Conservation (phyloP, 2,113 vertebrate genomes). For the Microcebus lehilahytsara region DNA sequence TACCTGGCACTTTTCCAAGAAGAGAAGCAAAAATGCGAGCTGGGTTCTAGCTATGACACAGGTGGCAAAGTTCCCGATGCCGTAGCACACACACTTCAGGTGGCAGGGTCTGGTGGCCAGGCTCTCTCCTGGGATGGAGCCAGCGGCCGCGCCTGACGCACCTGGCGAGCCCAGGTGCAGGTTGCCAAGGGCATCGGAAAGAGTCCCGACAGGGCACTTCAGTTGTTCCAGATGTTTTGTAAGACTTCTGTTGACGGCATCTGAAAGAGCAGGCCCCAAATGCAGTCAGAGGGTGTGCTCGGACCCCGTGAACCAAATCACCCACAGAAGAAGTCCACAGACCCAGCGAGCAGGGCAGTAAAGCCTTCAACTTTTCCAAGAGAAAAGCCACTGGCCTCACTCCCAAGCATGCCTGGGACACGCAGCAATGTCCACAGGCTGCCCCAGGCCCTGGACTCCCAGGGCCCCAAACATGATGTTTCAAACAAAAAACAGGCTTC, state of each 20-base stretch:
- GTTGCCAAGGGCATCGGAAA: not conserved
- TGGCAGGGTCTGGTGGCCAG: rapidly evolving
- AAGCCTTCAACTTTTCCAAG: not conserved
- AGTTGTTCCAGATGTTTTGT: not conserved
- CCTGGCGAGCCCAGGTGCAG: not conserved
- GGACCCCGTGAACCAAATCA: not conserved
- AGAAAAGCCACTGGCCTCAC: not conserved
- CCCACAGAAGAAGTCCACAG: rapidly evolving
- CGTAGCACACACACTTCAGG: slow-evolving; percentile 90
- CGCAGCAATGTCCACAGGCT: rapidly evolving
- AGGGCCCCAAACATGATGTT: not conserved
- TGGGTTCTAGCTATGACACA: slow-evolving; percentile 88
- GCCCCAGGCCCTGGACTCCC: not conserved
- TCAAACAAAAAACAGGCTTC: not conserved
- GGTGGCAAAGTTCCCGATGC: slow-evolving; percentile 90
- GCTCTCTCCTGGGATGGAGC: not conserved
- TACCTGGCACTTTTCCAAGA: slow-evolving; percentile 90
- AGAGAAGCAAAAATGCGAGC: slow-evolving; percentile 91
- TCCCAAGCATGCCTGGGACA: not conserved
- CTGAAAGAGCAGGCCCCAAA: not conserved
- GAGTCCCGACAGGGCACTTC: not conserved
- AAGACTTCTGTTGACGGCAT: slow-evolving; percentile 40
- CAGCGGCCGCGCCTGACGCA: rapidly evolving
- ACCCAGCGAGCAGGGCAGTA: not conserved
- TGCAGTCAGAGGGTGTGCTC: not conserved